Evolutionary conservation across 2,797 vertebrate genomes (phyloP), one percentile per base, ranked within the genome.

Genomic region (Miichthys miiuy): DNA sequence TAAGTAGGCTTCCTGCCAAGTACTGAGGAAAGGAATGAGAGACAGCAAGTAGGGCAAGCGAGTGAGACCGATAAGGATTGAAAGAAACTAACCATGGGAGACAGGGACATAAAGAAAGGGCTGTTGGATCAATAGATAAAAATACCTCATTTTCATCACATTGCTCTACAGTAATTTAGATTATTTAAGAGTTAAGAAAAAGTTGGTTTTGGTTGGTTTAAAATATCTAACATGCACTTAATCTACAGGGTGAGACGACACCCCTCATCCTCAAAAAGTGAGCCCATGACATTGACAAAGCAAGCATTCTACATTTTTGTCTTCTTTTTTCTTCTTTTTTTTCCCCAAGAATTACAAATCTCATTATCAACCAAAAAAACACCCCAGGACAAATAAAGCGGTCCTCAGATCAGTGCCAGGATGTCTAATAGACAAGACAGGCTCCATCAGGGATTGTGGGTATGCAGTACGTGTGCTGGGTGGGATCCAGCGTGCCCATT

Each of bases 401-500:
- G 27, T 71, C 62, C 50, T 73, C 56, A 75, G 74, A 84, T 80
- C 47, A 79, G 70, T 65, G 82, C 81, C 80, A 77, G 38, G 79
- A 91, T 21, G 50, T 74, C 81, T 78, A 78, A 80, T 67, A 87
- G 87, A 89, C 66, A 76, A 83, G 91, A 83, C 72, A 60, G 44
- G 68, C 55, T 68, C 72, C 78, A 69, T 48, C 74, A 74, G 83
- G 77, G 62, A 76, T 67, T 81, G 73, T 82, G 85, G 88, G 91
- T 82, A 91, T 83, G 88, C 52, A 87, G 82, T 77, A 80, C 77
- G 72, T 90, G 84, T 87, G 77, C 82, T 92, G 89, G 88, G 86
- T 88, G 83, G 64, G 68, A 86, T 95, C 84, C 89, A 93, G 84
- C 80, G 44, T 75, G 83, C 80, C 90, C 79, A 87, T 90, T 93